Base-by-base conservation (phyloP, 2,888 invertebrate species). In the Cylindroiulus punctatus region DNA sequence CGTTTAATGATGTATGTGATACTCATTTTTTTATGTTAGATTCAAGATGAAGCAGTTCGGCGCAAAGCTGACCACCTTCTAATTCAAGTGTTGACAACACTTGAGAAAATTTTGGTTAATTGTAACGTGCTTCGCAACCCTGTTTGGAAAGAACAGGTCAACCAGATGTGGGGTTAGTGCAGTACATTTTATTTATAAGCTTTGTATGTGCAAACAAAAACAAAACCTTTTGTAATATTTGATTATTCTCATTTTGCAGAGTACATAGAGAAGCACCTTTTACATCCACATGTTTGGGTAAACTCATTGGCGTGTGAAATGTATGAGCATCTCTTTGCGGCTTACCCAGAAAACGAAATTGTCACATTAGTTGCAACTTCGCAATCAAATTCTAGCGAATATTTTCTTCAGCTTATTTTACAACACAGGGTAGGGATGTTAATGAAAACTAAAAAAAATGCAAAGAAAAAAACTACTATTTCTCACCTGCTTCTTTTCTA, bases 251-350 rank as follows among this genome's bases (percentile, higher is more conserved):
- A 3, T 88, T 85, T 95, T 89, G 92, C 93, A 85, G 94, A 94
- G 90, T 93, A 94, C 89, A 93, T 94, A 89, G 95, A 96, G 90
- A 92, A 92, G 26, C 92, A 96, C 81, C 90, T 98, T 22, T 94
- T 93, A 0, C 94, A 98, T 90, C 95, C 96, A 19, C 97, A 98
- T 90, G 93, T 94, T 47, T 97, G 97, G 97, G 96, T 98, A 0
- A 93, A 97, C 86, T 91, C 96, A 83, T 93, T 93, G 87, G 93
- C 96, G 0, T 93, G 94, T 0, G 96, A 96, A 90, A 93, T 97
- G 88, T 91, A 97, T 81, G 95, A 95, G 0, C 93, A 94, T 84
- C 92, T 97, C 85, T 91, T 98, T 86, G 92, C 93, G 0, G 91
- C 93, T 0, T 92, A 94, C 84, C 93, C 95, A 89, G 91, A 93